These are phyloP conservation scores for Lepus europaeus DNA, from an alignment of 2,113 vertebrate genomes.

Conservation along the genomic window DNA sequence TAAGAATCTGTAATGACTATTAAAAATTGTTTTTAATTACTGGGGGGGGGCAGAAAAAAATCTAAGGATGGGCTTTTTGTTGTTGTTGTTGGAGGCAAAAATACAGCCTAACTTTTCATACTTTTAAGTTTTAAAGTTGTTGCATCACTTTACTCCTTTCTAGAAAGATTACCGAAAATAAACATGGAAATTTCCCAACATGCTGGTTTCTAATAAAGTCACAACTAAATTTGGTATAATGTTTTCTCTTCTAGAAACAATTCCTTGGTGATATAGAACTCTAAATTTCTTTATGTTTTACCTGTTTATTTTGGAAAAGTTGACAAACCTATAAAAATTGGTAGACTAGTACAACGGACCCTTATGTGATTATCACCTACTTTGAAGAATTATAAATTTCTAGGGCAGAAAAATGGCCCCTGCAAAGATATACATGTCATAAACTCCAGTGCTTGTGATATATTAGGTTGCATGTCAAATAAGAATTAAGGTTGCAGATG, in stretches of 20 bases:
- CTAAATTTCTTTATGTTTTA: constrained; percentile 58
- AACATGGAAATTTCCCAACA: constrained; percentile 60
- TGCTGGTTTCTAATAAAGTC: constrained; percentile 44
- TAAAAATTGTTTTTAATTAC: constrained; percentile 30
- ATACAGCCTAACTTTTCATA: constrained; percentile 51
- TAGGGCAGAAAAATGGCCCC: not conserved
- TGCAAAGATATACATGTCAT: not conserved
- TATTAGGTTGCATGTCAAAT: not conserved
- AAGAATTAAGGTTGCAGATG: not conserved
- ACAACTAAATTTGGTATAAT: constrained; percentile 61
- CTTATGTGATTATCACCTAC: not conserved
- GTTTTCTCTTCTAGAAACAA: constrained; percentile 15
- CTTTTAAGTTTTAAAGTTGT: constrained; percentile 57
- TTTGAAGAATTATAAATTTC: constrained; percentile 39
- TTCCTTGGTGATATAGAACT: constrained; percentile 47
- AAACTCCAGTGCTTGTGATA: not conserved
- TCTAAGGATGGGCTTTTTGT: constrained; percentile 52
- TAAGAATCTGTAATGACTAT: constrained; percentile 31
- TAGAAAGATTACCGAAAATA: constrained; percentile 56
- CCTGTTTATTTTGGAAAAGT: constrained; percentile 44
- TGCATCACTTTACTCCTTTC: constrained; percentile 62
- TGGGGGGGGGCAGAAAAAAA: constrained; percentile 16
- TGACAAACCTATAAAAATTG: constrained; percentile 32
- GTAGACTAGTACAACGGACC: not conserved
- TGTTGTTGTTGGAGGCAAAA: constrained; percentile 49